Evolutionary conservation across 2,113 vertebrate genomes (phyloP).

Genomic region (Anguilla japonica): DNA sequence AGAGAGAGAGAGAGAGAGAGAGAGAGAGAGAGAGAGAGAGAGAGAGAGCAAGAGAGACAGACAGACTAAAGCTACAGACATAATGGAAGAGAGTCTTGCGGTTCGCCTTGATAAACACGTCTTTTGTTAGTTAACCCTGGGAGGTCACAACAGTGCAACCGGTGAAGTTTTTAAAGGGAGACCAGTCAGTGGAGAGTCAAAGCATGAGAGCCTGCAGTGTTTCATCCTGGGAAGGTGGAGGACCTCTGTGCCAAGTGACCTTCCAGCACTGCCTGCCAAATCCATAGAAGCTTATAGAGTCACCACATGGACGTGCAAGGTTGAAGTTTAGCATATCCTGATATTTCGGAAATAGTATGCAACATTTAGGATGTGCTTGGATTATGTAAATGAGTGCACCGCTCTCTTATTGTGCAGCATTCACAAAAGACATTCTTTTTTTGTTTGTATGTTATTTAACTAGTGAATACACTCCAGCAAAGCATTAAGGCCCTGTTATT

Average conservation of each 20-base stretch:
- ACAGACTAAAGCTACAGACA: background rate
- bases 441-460: background rate
- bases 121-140: slow-evolving; percentile 27
- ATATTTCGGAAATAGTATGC: background rate
- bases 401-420: background rate
- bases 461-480: background rate
- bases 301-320: background rate
- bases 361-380: background rate
- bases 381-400: background rate
- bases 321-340: background rate
- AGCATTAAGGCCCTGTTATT: too few relatives aligned
- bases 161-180: background rate
- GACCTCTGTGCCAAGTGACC: background rate
- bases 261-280: background rate
- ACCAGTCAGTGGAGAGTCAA: background rate
- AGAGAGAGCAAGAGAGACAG: background rate
- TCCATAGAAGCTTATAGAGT: background rate
- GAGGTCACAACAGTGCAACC: background rate
- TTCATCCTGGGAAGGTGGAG: background rate
- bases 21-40: background rate
- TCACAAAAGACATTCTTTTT: background rate
- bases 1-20: slow-evolving; percentile 7
- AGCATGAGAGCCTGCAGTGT: background rate
- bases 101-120: slow-evolving; percentile 28
- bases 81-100: slow-evolving; percentile 14